Base-by-base conservation (phyloP, 2,113 vertebrate genomes). In the Fukomys damarensis region DNA sequence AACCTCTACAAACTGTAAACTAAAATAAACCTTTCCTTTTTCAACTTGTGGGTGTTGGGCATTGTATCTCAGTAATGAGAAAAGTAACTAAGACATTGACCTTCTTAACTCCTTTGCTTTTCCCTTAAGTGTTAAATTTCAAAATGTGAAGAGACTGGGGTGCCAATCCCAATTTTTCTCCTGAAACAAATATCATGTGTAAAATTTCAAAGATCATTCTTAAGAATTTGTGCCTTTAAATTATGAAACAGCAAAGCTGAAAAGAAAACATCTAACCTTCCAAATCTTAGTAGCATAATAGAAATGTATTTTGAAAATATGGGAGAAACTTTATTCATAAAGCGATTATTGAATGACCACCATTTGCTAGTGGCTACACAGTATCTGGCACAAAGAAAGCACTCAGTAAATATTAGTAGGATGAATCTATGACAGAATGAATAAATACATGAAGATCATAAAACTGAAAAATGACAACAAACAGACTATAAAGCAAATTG, bases 201-300 rank as follows among this genome's bases (percentile, higher is more conserved):
- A 89, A 41, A 49, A 91, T 96, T 95, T 85, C 66, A 93, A 97
- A 98, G 95, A 96, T 96, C 85, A 92, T 85, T 86, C 68, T 86
- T 66, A 65, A 96, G 94, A 81, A 59, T 82, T 77, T 72, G 41
- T 88, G 70, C 24, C 96, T 98, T 82, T 86, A 93, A 93, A 92
- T 94, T 91, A 88, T 32, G 92, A 74, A 74, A 63, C 74, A 66
- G 11, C 79, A 28, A 93, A 90, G 92, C 76, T 41, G 38, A 92
- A 94, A 93, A 87, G 46, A 96, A 96, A 80, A 46, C 56, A 77
- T 85, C 49, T 58, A 68, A 46, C 2, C 30, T 81, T 74, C 85
- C 77, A 95, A 94, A 89, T 30, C 38, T 91, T 85, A 90, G 49
- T 22, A 84, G 38, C 46, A 83, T 56, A 91, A 56, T 32, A 95